phyloP scores from a whole-genome alignment of 2,797 vertebrate species.

The Danionella dracula region DNA sequence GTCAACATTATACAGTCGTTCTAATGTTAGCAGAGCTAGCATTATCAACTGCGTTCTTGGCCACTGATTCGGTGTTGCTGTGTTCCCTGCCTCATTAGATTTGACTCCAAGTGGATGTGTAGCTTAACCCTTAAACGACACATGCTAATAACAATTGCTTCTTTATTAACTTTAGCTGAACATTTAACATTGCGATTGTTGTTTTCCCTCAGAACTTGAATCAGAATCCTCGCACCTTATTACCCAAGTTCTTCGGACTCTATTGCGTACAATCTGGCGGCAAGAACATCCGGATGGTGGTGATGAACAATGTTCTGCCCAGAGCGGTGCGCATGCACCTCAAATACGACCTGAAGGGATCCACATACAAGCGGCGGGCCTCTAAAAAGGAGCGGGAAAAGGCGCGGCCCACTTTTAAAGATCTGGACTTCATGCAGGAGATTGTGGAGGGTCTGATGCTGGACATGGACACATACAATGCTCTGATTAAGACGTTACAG shows the following conservation, averaged over 20 bases:
- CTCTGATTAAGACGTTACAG: conserved; percentile 89
- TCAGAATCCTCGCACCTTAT: conserved; percentile 93
- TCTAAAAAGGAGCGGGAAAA: conserved; percentile 96
- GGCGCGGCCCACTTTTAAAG: conserved; percentile 88
- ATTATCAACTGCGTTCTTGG: no score
- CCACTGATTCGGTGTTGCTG: no score
- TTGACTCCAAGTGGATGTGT: no score
- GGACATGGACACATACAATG: conserved; percentile 88
- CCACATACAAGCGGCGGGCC: conserved; percentile 92
- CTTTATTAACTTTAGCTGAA: background rate
- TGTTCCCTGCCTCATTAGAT: no score
- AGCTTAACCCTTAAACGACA: no score
- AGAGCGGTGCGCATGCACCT: conserved; percentile 95
- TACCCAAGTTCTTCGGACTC: conserved; percentile 97
- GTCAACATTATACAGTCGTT: no score
- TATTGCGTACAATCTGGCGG: conserved; percentile 96
- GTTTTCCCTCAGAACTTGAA: conserved; percentile 84
- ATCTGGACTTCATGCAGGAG: conserved; percentile 96
- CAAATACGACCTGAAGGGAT: conserved; percentile 95
- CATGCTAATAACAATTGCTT: background rate
- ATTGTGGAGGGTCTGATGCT: conserved; percentile 86
- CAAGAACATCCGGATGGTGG: conserved; percentile 95
- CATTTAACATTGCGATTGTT: background rate
- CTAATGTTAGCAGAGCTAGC: no score
- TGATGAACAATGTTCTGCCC: conserved; percentile 97